Conservation (phyloP, 2,888 invertebrate genomes). For the Epistrophella euchroma region DNA sequence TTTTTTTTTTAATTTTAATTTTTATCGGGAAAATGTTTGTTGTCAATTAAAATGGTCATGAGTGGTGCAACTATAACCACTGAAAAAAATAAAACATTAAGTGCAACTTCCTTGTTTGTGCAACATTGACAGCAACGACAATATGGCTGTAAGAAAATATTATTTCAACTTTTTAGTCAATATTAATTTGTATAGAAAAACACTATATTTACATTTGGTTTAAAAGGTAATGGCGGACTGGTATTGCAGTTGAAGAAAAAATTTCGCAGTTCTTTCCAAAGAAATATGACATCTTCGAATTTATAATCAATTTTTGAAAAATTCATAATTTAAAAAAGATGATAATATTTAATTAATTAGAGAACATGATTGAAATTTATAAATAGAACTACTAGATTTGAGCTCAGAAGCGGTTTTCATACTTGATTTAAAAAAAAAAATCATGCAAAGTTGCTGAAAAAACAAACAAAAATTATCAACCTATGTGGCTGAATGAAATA, state of each 20-base stretch:
- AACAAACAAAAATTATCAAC: too few species aligned
- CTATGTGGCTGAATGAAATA: too few species aligned
- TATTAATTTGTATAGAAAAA: neutral
- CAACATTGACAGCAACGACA: conserved; percentile 48
- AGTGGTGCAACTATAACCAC: conserved; percentile 46
- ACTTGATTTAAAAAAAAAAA: neutral
- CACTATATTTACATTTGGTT: conserved; percentile 23
- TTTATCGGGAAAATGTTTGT: conserved; percentile 40
- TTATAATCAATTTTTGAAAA: conserved; percentile 21
- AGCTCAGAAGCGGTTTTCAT: neutral
- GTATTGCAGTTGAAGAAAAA: conserved; percentile 31
- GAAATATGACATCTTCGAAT: conserved; percentile 4
- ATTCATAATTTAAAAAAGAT: conserved; percentile 39
- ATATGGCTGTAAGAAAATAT: conserved; percentile 36
- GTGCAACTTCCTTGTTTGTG: conserved; percentile 17
- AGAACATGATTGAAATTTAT: conserved; percentile 5
- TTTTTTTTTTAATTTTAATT: neutral
- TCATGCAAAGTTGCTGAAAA: neutral
- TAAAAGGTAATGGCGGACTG: neutral
- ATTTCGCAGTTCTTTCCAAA: conserved; percentile 27
- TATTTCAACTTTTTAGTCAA: neutral
- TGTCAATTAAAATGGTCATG: conserved; percentile 26
- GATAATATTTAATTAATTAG: neutral
- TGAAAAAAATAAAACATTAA: conserved; percentile 39
- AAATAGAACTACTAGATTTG: neutral